phyloP scores from a whole-genome alignment of 2,113 vertebrate species.

The Microcebus ravelobensis region DNA sequence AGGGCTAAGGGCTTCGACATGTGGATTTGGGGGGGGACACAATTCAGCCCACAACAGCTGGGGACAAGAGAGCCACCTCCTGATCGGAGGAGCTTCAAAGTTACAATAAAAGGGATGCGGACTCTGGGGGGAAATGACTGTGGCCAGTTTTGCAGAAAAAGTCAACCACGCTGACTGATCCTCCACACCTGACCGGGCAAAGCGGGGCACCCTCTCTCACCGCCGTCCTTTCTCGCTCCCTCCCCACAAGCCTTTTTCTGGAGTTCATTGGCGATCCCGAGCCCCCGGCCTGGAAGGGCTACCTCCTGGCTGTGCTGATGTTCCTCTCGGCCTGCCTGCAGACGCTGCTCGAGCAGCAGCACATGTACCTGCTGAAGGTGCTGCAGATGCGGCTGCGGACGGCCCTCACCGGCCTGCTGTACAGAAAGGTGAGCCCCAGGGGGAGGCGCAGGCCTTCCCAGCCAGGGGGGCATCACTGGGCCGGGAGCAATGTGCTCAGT shows the following conservation, averaged over 20 bases:
- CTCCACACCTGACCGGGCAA: neutral
- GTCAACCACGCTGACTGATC: accelerated
- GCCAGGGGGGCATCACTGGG: neutral
- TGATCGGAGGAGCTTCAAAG: accelerated
- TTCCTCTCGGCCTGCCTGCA: slow-evolving; percentile 92
- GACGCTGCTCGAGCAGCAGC: slow-evolving; percentile 93
- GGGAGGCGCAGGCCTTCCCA: accelerated
- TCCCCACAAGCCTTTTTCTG: slow-evolving; percentile 89
- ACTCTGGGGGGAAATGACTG: neutral
- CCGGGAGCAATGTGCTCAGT: accelerated
- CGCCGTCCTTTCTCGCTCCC: neutral
- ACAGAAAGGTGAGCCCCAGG: slow-evolving; percentile 90
- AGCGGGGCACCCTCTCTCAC: accelerated
- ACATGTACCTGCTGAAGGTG: slow-evolving; percentile 92
- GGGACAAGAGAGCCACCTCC: neutral
- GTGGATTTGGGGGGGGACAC: neutral
- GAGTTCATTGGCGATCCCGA: slow-evolving; percentile 88
- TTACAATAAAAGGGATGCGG: neutral
- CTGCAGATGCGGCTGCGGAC: slow-evolving; percentile 93
- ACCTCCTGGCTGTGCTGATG: slow-evolving; percentile 89
- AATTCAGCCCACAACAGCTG: neutral
- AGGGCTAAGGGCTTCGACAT: neutral
- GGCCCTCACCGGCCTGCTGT: slow-evolving; percentile 93
- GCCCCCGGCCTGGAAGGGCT: slow-evolving; percentile 91
- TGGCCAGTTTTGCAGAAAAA: accelerated